Evolutionary conservation across 1,140 invertebrate species (phyloP), one percentile per base, ranked within the genome.

Genomic region (Drosophila serrata): DNA sequence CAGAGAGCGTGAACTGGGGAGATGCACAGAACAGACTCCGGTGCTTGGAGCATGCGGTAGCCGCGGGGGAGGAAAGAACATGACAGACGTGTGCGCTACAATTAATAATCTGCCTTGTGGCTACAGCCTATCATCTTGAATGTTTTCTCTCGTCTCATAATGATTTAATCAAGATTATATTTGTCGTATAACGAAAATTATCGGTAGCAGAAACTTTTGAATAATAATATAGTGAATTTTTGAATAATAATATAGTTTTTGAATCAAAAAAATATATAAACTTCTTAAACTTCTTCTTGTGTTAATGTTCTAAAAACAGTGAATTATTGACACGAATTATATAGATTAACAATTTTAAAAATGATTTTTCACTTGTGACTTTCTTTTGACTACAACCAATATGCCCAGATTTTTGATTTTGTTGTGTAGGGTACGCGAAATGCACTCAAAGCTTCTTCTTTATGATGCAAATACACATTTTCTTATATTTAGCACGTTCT

Each of bases 391-490:
- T 5, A 9, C 12, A 76, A 40, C 29, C 4, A 17, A 76, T 65
- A 65, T 75, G 51, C 60, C n/a, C 12, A 3, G 6, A 12, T 3
- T 40, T 45, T 33, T 39, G n/a, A 31, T 35, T 31, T 76, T 60
- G 45, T 48, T 67, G 29, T 60, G 73, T 55, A 77, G 62, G 53
- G 73, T 35, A 55, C n/a, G 53, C 39, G 9, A 40, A 67, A 60
- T 76, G 74, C 73, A 76, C 74, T 76, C 29, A 40, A 74, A 65
- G 48, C 61, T 51, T 43, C 62, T 37, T 59, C 35, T 72, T 43
- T 57, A 46, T 55, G 62, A 72, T 73, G 69, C 67, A 72, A 73
- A 73, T 72, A 33, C 62, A 65, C 43, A 51, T 49, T 57, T 68
- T 40, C 53, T 51, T 76, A 65, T 64, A 68, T 68, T 48, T 55